Percentiles rank a stretch among this genome's conserved stretches.
Conservation (phyloP, 2,113 vertebrate genomes). For the Lamprotornis superbus region DNA sequence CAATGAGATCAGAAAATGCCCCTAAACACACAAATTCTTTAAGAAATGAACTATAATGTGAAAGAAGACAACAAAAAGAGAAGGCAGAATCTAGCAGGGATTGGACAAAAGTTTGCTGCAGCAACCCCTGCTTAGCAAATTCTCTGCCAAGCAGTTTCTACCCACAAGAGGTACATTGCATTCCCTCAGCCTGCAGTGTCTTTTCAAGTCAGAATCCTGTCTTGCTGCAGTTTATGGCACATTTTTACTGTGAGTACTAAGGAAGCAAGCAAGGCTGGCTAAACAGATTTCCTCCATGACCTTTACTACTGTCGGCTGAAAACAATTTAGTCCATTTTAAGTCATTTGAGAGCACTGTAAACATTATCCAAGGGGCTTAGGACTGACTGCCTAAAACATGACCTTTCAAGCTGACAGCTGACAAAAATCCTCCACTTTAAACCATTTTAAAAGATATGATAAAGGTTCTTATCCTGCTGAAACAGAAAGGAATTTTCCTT, state of each 20-base stretch:
- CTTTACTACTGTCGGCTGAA: conserved; percentile 68
- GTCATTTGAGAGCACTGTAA: conserved; percentile 73
- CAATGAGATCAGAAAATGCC: not conserved
- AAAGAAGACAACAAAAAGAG: not conserved
- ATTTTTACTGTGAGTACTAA: conserved; percentile 43
- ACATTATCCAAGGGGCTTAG: conserved; percentile 67
- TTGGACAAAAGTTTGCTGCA: not conserved
- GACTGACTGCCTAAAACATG: conserved; percentile 60
- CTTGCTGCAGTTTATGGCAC: conserved; percentile 30
- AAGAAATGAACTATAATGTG: not conserved
- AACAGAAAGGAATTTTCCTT: conserved; percentile 33
- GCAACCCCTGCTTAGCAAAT: not conserved
- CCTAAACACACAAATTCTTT: not conserved
- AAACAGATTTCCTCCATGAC: conserved; percentile 68
- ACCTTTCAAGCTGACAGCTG: conserved; percentile 68
- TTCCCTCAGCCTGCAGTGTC: not conserved
- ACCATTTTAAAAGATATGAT: conserved; percentile 44
- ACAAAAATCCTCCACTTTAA: conserved; percentile 56
- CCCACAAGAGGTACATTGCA: not conserved
- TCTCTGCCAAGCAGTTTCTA: not conserved
- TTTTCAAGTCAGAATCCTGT: conserved; percentile 28
- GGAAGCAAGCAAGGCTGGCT: conserved; percentile 51
- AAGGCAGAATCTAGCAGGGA: not conserved
- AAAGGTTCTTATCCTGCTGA: conserved; percentile 40
- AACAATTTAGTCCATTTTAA: conserved; percentile 76